Evolutionary conservation across 2,888 invertebrate genomes (phyloP).

Genomic region (Limenitis camilla): DNA sequence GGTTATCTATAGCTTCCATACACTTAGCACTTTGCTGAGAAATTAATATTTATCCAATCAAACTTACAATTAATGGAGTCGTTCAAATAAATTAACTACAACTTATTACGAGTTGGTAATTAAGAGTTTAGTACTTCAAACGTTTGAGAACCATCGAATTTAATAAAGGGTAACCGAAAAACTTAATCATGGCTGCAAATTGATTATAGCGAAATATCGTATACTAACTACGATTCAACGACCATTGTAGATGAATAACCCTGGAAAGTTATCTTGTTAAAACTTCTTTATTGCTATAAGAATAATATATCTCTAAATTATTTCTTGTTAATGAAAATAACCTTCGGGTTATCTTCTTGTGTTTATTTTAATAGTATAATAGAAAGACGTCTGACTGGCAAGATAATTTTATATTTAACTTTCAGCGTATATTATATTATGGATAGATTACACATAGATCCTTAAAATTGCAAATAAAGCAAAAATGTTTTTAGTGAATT

Average conservation of each 20-base stretch:
- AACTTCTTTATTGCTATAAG: constrained; percentile 69
- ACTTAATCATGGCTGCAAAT: constrained; percentile 28
- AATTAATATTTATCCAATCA: too few relatives aligned
- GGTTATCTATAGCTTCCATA: too few relatives aligned
- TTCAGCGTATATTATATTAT: too few relatives aligned
- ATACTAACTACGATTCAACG: constrained; percentile 52
- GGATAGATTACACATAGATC: too few relatives aligned
- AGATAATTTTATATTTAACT: too few relatives aligned
- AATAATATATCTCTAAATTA: constrained; percentile 69
- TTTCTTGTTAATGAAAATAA: constrained; percentile 34
- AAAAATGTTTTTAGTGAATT: too few relatives aligned
- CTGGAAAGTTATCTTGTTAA: constrained; percentile 72
- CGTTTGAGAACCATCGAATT: constrained; percentile 17
- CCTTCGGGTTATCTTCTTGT: too few relatives aligned
- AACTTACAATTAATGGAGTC: neutral
- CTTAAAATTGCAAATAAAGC: too few relatives aligned
- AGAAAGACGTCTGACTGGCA: too few relatives aligned
- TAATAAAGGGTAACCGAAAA: constrained; percentile 22
- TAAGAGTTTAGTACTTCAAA: constrained; percentile 14
- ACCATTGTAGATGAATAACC: constrained; percentile 63
- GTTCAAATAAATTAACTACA: constrained; percentile 5
- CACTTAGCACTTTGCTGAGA: too few relatives aligned
- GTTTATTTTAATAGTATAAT: too few relatives aligned
- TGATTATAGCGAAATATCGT: constrained; percentile 49
- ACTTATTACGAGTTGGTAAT: constrained; percentile 4